phyloP scores from a whole-genome alignment of 2,888 invertebrate species.

The Cantharis rufa region DNA sequence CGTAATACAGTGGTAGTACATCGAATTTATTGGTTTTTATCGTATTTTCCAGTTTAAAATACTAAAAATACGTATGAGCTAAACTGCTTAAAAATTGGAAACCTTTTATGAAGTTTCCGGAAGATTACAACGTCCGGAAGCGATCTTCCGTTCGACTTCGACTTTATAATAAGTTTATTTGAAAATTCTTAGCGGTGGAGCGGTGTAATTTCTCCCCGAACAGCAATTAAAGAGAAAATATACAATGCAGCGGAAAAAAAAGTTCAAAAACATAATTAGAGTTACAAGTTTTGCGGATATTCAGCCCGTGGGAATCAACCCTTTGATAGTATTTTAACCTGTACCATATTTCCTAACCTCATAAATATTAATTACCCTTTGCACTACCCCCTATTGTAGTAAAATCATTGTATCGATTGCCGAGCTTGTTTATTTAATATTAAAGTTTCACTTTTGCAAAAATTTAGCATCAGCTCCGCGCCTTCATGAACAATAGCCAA shows the following conservation, averaged over 20 bases:
- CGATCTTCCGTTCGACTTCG: constrained; percentile 16
- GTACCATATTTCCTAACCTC: constrained; percentile 30
- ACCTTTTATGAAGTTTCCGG: constrained; percentile 16
- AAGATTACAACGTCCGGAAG: constrained; percentile 17
- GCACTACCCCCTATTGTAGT: constrained; percentile 19
- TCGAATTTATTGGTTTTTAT: neutral
- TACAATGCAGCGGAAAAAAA: constrained; percentile 29
- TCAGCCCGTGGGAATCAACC: constrained; percentile 32
- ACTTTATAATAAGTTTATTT: constrained; percentile 33
- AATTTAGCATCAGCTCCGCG: neutral
- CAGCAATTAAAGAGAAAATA: constrained; percentile 34
- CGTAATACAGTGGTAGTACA: constrained; percentile 9
- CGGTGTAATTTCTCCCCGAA: constrained; percentile 35
- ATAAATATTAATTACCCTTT: constrained; percentile 30
- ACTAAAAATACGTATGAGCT: neutral
- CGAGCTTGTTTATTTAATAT: neutral
- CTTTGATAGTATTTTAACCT: constrained; percentile 35
- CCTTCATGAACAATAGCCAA: neutral
- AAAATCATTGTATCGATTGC: constrained; percentile 5
- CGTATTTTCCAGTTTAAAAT: neutral
- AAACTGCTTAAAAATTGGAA: neutral
- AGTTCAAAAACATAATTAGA: constrained; percentile 34
- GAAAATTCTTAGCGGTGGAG: constrained; percentile 29
- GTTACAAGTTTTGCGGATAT: constrained; percentile 33
- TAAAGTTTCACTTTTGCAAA: neutral